phyloP scores from a whole-genome alignment of 2,888 invertebrate genomes.

The Ellobium chinense region DNA sequence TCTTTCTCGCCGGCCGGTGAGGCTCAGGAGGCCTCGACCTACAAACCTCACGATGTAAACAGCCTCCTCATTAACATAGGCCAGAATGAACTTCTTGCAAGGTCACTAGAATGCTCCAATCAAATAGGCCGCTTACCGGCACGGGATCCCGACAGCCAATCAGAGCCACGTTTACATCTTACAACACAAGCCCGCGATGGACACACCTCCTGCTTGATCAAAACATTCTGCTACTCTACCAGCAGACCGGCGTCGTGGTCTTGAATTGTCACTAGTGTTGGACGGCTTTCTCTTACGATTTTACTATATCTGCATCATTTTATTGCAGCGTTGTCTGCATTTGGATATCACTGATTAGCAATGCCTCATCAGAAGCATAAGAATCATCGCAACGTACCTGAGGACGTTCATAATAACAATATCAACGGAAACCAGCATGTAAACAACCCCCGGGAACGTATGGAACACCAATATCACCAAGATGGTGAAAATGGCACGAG shows the following conservation, averaged over 20 bases:
- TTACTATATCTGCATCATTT: background rate
- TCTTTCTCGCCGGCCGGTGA: slow-evolving; percentile 19
- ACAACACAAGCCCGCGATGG: slow-evolving; percentile 49
- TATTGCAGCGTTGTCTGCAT: background rate
- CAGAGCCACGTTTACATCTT: slow-evolving; percentile 44
- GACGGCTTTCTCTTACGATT: background rate
- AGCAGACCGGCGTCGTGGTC: slow-evolving; percentile 28
- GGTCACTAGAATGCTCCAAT: slow-evolving; percentile 60
- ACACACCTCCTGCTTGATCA: slow-evolving; percentile 53
- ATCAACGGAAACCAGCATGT: slow-evolving; percentile 38
- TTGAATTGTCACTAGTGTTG: background rate
- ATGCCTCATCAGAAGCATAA: slow-evolving; percentile 68
- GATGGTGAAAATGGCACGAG: slow-evolving; percentile 43
- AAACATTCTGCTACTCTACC: slow-evolving; percentile 42
- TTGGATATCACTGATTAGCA: background rate
- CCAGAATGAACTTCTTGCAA: slow-evolving; percentile 49
- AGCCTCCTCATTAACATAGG: slow-evolving; percentile 61
- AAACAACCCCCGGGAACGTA: slow-evolving; percentile 28
- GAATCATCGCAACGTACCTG: slow-evolving; percentile 58
- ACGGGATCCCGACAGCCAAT: slow-evolving; percentile 55
- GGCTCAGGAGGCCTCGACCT: slow-evolving; percentile 56
- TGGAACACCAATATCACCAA: slow-evolving; percentile 45
- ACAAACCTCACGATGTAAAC: slow-evolving; percentile 60
- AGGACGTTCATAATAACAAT: slow-evolving; percentile 58
- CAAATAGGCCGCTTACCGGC: slow-evolving; percentile 35